Evolutionary conservation across 2,888 invertebrate species (phyloP), one percentile per base, ranked within the genome.

Genomic region (Sminthurides aquaticus): DNA sequence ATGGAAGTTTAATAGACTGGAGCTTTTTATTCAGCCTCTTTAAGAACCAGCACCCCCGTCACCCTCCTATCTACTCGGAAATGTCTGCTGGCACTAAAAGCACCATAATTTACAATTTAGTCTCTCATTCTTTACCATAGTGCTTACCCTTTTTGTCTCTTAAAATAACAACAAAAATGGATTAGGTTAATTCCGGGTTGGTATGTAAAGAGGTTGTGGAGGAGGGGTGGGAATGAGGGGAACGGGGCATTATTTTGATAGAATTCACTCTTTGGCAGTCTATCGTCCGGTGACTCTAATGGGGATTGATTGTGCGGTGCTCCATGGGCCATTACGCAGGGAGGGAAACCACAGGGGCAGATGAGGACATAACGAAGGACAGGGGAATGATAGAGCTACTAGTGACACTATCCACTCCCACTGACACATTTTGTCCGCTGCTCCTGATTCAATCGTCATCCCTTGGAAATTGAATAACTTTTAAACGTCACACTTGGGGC

Each of bases 51-150:
- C 43, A 11, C 43, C 8, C 8, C 43, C 15, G 43, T 15, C n/a
- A n/a, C n/a, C n/a, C n/a, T n/a, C n/a, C n/a, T n/a, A n/a, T n/a
- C n/a, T n/a, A n/a, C n/a, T n/a, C n/a, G n/a, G n/a, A n/a, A n/a
- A n/a, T 11, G 43, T 34, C 43, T 34, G 43, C 8, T 34, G 43
- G 43, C 43, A 29, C 59, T 59, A 59, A 59, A 59, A 59, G 59
- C 59, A 34, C 59, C 59, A 59, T 59, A 59, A 59, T 59, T 59
- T 34, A 59, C 59, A 34, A 59, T 59, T 48, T 59, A 48, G 22
- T 34, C 43, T 43, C 18, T 34, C 43, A 59, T 59, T 59, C 59
- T 20, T 56, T 26, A 20, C 43, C 43, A 34, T 34, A 34, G 43
- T 15, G 57, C 27, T 18, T 24, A 24, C 56, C 25, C 56, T 26